A percentile compares a stretch with the other conserved stretches of the same genome.
These are phyloP conservation scores for Ceratotherium simum DNA, from an alignment of 2,113 vertebrate species.

Conservation along the genomic window DNA sequence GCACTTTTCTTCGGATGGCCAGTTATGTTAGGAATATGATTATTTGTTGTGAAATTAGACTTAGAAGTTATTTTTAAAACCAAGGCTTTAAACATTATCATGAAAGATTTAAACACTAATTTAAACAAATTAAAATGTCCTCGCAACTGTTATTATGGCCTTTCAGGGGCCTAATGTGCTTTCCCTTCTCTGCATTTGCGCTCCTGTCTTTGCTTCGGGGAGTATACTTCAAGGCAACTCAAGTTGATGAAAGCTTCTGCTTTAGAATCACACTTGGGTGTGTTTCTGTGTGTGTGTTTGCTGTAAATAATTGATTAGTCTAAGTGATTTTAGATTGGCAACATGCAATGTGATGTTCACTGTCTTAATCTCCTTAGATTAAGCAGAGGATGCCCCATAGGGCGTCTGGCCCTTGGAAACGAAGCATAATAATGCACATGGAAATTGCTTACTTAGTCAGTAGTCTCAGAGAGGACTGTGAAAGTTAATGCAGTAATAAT, in stretches of 20 bases:
- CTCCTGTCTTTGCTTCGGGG: constrained; percentile 16
- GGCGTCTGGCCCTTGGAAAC: neutral
- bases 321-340: constrained; percentile 43
- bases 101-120: neutral
- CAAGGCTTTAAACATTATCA: neutral
- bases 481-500: constrained; percentile 1
- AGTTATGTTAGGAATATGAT: neutral
- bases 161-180: neutral
- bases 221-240: constrained; percentile 22
- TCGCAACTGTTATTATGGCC: neutral
- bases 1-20: neutral
- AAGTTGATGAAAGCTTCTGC: constrained; percentile 38
- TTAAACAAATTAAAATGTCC: constrained; percentile 55
- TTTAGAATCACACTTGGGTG: constrained; percentile 47
- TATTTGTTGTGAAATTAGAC: neutral
- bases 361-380: neutral
- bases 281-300: constrained; percentile 57
- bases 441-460: neutral
- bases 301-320: constrained; percentile 69
- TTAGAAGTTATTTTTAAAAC: constrained; percentile 41
- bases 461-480: neutral
- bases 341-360: neutral
- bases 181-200: neutral
- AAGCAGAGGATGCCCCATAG: neutral
- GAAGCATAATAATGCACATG: neutral